These are phyloP conservation scores for Luehdorfia chinensis DNA, from an alignment of 1,140 invertebrate genomes.

Conservation along the genomic window DNA sequence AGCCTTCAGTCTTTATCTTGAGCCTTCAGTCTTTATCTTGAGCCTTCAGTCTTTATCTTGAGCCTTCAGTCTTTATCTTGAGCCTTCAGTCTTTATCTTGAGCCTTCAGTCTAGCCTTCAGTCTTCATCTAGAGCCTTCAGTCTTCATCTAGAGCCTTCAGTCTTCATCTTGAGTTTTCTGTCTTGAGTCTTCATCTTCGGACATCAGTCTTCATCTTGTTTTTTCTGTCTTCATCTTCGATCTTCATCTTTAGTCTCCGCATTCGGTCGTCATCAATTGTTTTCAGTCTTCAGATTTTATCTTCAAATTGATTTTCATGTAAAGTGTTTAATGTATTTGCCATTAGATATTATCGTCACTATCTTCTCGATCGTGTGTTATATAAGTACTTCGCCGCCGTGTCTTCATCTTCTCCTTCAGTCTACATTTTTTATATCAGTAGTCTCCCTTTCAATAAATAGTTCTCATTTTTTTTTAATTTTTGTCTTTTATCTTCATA, in stretches of 20 bases:
- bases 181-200: constrained; percentile 15
- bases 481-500: too few relatives aligned
- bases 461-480: too few relatives aligned
- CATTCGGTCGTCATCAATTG: constrained; percentile 18
- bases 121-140: constrained; percentile 11
- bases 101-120: constrained; percentile 1
- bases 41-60: constrained; percentile 16
- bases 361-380: too few relatives aligned
- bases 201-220: neutral
- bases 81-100: neutral
- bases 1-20: neutral
- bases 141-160: constrained; percentile 6
- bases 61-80: constrained; percentile 7
- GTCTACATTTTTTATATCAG: too few relatives aligned
- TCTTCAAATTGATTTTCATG: too few relatives aligned
- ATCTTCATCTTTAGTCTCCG: constrained; percentile 15
- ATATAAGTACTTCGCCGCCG: too few relatives aligned
- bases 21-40: constrained; percentile 10
- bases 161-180: constrained; percentile 14
- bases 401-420: too few relatives aligned
- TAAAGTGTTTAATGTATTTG: too few relatives aligned
- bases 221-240: constrained; percentile 11
- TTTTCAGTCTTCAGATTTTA: constrained; percentile 22
- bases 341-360: too few relatives aligned
- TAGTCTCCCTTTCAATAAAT: too few relatives aligned